Conservation (phyloP, 1,140 invertebrate genomes). For the Drosophila subobscura region DNA sequence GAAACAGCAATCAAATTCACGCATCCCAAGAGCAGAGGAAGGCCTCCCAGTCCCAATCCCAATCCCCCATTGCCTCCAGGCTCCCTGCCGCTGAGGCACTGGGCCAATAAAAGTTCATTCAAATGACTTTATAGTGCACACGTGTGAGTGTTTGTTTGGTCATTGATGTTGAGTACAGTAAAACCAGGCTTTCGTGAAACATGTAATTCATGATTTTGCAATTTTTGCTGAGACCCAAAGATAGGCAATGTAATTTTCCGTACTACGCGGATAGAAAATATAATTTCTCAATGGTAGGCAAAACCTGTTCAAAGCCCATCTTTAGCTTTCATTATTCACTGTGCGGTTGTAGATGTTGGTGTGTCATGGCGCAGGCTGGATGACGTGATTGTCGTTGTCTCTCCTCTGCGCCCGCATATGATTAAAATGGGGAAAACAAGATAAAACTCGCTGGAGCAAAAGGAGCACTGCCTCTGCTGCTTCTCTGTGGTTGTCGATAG, state of each 20-base stretch:
- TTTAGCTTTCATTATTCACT: slow-evolving; percentile 15
- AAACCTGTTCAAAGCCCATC: too few species aligned
- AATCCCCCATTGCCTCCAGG: background rate
- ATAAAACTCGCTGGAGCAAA: slow-evolving; percentile 78
- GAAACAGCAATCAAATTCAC: slow-evolving; percentile 44
- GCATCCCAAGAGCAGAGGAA: background rate
- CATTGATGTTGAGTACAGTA: slow-evolving; percentile 37
- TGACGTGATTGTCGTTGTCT: slow-evolving; percentile 72
- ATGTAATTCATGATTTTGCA: background rate
- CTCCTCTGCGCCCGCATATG: slow-evolving; percentile 72
- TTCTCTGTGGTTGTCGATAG: slow-evolving; percentile 52
- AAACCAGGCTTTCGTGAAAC: background rate
- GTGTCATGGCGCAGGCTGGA: slow-evolving; percentile 66
- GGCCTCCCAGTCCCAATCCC: background rate
- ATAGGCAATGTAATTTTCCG: slow-evolving; percentile 1
- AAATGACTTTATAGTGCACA: slow-evolving; percentile 48
- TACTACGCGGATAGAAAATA: too few species aligned
- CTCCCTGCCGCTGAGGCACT: slow-evolving; percentile 13
- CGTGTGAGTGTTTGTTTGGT: slow-evolving; percentile 14
- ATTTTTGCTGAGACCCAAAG: slow-evolving; percentile 2
- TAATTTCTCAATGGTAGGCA: too few species aligned
- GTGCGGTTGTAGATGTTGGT: slow-evolving; percentile 64
- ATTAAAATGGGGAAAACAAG: slow-evolving; percentile 80
- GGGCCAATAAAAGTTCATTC: slow-evolving; percentile 47
- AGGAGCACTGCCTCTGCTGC: slow-evolving; percentile 45